Evolutionary conservation across 2,797 vertebrate species (phyloP).

Genomic region (Crax fasciolata): DNA sequence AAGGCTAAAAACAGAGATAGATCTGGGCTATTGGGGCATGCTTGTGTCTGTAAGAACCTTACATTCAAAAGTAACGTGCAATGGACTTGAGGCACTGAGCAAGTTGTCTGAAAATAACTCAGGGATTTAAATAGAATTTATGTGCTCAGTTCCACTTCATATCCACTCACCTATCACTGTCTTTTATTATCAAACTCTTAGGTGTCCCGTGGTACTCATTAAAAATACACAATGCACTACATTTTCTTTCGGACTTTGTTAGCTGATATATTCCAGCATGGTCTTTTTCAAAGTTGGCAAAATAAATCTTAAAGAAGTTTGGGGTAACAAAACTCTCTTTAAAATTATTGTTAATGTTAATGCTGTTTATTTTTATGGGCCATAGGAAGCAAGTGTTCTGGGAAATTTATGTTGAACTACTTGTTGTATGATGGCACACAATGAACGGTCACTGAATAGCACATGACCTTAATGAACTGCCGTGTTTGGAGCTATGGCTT

Average conservation of each 20-base stretch:
- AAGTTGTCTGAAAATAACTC: background rate
- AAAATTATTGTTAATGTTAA: background rate
- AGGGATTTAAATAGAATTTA: background rate
- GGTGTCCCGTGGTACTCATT: background rate
- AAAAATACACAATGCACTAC: background rate
- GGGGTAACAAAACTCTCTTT: background rate
- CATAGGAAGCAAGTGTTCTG: background rate
- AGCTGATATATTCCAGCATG: background rate
- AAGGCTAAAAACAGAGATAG: background rate
- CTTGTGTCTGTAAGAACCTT: background rate
- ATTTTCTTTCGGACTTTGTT: constrained; percentile 1
- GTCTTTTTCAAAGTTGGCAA: background rate
- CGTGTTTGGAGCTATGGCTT: background rate
- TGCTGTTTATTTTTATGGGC: background rate
- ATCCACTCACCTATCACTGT: background rate
- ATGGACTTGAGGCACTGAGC: background rate
- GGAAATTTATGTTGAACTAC: background rate
- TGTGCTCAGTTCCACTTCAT: background rate
- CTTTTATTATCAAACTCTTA: background rate
- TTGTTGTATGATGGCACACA: background rate
- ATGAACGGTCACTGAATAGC: background rate
- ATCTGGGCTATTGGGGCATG: background rate
- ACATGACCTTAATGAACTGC: background rate
- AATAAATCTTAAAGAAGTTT: background rate
- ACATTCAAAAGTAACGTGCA: background rate